A percentile compares a stretch with the other conserved stretches of the same genome.
phyloP scores from a whole-genome alignment of 2,113 vertebrate genomes.

The Heterocephalus glaber region DNA sequence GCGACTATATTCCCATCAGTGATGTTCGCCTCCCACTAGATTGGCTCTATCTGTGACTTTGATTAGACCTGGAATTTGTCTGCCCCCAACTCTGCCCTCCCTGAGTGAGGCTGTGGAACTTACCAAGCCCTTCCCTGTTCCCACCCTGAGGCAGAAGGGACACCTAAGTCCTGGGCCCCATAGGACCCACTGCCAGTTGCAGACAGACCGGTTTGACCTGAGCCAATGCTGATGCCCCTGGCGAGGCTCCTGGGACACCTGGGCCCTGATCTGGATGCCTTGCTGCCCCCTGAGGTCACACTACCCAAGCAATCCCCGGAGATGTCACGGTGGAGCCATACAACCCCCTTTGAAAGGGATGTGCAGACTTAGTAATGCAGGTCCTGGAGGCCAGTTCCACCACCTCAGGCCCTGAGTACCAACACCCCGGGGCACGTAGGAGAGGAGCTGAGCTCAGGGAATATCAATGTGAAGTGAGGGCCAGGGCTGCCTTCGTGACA shows the following conservation, averaged over 20 bases:
- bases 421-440: background rate
- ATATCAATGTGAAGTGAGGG: background rate
- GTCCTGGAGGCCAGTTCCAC: background rate
- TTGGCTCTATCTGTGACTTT: background rate
- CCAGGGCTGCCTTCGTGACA: background rate
- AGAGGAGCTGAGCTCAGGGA: background rate
- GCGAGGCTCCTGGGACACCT: background rate
- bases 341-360: background rate
- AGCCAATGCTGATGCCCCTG: background rate
- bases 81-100: background rate
- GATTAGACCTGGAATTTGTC: background rate
- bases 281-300: background rate
- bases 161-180: background rate
- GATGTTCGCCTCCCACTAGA: background rate
- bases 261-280: background rate
- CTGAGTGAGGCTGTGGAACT: background rate
- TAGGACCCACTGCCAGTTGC: background rate
- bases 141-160: background rate
- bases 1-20: accelerated
- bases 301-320: background rate
- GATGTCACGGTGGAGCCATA: background rate
- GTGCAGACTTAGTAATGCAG: too few species aligned
- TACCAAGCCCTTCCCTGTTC: background rate
- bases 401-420: background rate
- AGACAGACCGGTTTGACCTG: background rate